Percentiles rank a stretch among this genome's conserved stretches.
Conservation (phyloP, 1,140 invertebrate species). For the Tigriopus japonicus region DNA sequence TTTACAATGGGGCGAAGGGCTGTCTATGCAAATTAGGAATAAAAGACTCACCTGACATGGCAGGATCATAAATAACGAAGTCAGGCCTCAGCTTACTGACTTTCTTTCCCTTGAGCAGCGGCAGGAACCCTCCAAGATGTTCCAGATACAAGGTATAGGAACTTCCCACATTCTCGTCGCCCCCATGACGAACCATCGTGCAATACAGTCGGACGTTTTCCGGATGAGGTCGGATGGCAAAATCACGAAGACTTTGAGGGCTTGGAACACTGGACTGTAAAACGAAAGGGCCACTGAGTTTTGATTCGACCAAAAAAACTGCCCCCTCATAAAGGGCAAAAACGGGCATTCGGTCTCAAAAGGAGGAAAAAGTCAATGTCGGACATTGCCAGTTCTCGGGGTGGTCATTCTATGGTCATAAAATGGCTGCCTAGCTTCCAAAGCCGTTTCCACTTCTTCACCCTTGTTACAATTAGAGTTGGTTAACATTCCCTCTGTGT, state of each 20-base stretch:
- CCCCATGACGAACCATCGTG: constrained; percentile 75
- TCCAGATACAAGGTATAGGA: constrained; percentile 90
- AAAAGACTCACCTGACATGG: constrained; percentile 41
- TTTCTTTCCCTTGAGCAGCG: constrained; percentile 79
- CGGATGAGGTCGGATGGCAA: constrained; percentile 74
- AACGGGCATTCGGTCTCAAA: background rate
- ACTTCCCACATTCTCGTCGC: constrained; percentile 41
- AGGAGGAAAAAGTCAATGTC: background rate
- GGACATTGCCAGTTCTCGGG: too few species aligned
- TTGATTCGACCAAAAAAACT: background rate
- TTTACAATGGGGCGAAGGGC: background rate
- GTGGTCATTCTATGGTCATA: background rate
- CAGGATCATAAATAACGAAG: constrained; percentile 91
- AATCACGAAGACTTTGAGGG: constrained; percentile 60
- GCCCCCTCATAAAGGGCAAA: background rate
- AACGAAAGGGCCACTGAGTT: constrained; percentile 7
- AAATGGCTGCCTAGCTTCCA: background rate
- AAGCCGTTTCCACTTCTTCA: too few species aligned
- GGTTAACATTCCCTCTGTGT: too few species aligned
- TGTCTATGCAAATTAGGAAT: background rate
- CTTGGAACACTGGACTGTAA: constrained; percentile 80
- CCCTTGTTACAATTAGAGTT: too few species aligned
- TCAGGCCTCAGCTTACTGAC: constrained; percentile 92
- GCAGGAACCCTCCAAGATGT: constrained; percentile 76
- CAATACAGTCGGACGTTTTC: constrained; percentile 70